Percentiles rank a stretch among this genome's conserved stretches.
Conservation (phyloP, 1,140 invertebrate species). For the Brachionus plicatilis region DNA sequence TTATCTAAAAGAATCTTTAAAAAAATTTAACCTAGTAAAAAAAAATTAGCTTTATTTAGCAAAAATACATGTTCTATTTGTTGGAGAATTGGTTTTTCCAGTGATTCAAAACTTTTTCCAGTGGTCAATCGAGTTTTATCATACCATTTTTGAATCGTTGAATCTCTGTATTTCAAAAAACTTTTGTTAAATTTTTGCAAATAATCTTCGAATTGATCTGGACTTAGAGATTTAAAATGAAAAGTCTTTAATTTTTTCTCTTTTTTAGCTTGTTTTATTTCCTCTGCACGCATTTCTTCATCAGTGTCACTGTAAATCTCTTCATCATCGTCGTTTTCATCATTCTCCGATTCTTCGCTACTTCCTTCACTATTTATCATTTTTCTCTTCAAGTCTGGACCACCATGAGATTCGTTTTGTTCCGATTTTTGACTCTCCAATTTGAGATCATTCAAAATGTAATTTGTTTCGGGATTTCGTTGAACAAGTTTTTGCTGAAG, state of each 20-base stretch:
- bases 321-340: slow-evolving; percentile 61
- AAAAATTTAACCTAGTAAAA: neutral
- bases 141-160: slow-evolving; percentile 77
- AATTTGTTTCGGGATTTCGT: slow-evolving; percentile 65
- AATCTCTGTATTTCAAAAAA: slow-evolving; percentile 65
- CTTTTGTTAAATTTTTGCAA: slow-evolving; percentile 63
- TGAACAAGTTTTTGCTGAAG: slow-evolving; percentile 62
- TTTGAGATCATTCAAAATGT: slow-evolving; percentile 41
- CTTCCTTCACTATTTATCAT: slow-evolving; percentile 45
- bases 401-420: slow-evolving; percentile 39
- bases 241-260: slow-evolving; percentile 48
- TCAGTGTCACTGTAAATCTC: slow-evolving; percentile 62
- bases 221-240: slow-evolving; percentile 59
- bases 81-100: slow-evolving; percentile 70
- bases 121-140: slow-evolving; percentile 72
- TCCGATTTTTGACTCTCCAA: neutral
- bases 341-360: slow-evolving; percentile 39
- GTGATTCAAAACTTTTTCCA: slow-evolving; percentile 62
- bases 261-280: slow-evolving; percentile 50
- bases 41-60: neutral
- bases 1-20: slow-evolving; percentile 67
- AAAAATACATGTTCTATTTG: slow-evolving; percentile 70
- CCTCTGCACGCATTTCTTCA: slow-evolving; percentile 53
- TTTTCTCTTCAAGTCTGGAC: slow-evolving; percentile 46
- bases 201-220: slow-evolving; percentile 62